Evolutionary conservation across 2,888 invertebrate species (phyloP), one percentile per base, ranked within the genome.

Genomic region (Pocota personata): DNA sequence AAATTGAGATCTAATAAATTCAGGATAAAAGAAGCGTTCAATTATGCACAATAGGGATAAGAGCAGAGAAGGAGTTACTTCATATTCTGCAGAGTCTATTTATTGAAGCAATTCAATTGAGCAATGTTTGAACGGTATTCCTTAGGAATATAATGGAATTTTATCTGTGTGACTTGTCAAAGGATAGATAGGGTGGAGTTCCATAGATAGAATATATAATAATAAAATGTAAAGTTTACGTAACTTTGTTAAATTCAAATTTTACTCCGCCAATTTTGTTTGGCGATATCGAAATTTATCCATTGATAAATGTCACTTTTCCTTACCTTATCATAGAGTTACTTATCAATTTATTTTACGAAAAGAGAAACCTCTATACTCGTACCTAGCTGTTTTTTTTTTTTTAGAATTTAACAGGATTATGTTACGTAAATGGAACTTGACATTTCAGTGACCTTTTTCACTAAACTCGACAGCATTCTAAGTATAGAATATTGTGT

Each of bases 1-100:
- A 86, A 86, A 80, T 86, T 80, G 84, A 80, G 80, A 80, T 86
- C 80, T 86, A 80, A 86, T 80, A 80, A 80, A 86, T 86, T 64
- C 66, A 48, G 71, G 75, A 86, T 71, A 86, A 86, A 75, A 71
- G 84, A 80, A 86, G 80, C 84, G 80, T 86, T 86, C 80, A 76
- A 80, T 76, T 86, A 84, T 80, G 79, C 67, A 84, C 84, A 86
- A 76, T 40, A 64, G 58, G 76, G 64, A 76, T 76, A 80, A 86
- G n/a, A 3, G 8, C n/a, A 48, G 50, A 52, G 14, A n/a, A 5
- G 40, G 32, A 52, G 32, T 48, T 60, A 60, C 67, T 55, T 48
- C 58, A 3, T 58, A 14, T 67, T 73, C 37, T 16, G 48, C 76
- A 8, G 40, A 58, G 43, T 75, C 27, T 76, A 64, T 83, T n/a